phyloP scores from a whole-genome alignment of 1,140 invertebrate genomes.

The Anadara kagoshimensis region DNA sequence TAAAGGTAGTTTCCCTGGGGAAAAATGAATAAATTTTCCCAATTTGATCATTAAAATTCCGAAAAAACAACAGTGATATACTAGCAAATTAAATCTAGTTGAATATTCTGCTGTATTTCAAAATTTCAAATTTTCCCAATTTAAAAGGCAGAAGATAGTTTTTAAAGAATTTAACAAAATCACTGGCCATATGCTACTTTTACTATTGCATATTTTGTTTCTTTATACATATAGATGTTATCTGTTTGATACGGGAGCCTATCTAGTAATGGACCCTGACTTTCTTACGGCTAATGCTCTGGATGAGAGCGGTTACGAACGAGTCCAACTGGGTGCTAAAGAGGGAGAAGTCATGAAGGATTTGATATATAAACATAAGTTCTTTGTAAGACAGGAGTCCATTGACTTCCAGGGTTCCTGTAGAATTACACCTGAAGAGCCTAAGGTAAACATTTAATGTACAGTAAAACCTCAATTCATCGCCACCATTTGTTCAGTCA shows the following conservation, averaged over 20 bases:
- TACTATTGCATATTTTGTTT: not conserved
- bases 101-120: too few relatives aligned
- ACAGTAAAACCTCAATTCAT: too few relatives aligned
- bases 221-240: slow-evolving; percentile 68
- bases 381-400: slow-evolving; percentile 70
- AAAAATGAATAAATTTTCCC: too few relatives aligned
- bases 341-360: slow-evolving; percentile 76
- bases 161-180: too few relatives aligned
- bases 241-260: slow-evolving; percentile 73
- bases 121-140: too few relatives aligned
- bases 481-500: too few relatives aligned
- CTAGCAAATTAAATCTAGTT: too few relatives aligned
- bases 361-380: slow-evolving; percentile 73
- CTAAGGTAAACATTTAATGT: slow-evolving; percentile 68
- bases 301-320: slow-evolving; percentile 72
- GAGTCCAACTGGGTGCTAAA: slow-evolving; percentile 73
- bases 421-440: slow-evolving; percentile 70
- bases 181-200: too few relatives aligned
- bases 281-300: slow-evolving; percentile 71
- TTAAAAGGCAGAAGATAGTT: too few relatives aligned
- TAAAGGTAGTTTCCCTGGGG: too few relatives aligned
- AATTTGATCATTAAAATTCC: too few relatives aligned
- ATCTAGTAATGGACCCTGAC: slow-evolving; percentile 73
- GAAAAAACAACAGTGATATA: too few relatives aligned
- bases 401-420: slow-evolving; percentile 74